Evolutionary conservation across 2,797 vertebrate genomes (phyloP).

Genomic region (Spea hammondii): DNA sequence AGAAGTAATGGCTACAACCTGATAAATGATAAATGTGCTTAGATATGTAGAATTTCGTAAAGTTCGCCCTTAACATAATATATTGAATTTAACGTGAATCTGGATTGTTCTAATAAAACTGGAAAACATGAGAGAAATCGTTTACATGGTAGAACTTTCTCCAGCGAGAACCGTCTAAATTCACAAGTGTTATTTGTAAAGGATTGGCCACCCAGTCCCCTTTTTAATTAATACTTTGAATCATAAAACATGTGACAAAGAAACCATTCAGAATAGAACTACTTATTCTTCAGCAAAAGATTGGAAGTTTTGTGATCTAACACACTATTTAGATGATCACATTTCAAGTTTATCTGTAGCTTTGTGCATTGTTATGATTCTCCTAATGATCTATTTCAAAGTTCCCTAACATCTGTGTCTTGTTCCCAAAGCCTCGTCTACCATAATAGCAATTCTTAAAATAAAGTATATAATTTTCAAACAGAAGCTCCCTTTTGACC

Average conservation of each 20-base stretch:
- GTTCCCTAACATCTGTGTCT: conserved; percentile 19
- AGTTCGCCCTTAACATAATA: too few relatives aligned
- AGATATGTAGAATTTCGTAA: neutral
- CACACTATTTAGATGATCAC: conserved; percentile 15
- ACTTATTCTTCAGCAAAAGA: conserved; percentile 26
- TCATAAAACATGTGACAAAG: neutral
- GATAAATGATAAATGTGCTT: neutral
- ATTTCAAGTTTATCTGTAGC: conserved; percentile 35
- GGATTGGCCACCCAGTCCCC: too few relatives aligned
- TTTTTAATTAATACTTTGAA: neutral
- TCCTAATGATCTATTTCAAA: conserved; percentile 20
- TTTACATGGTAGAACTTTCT: too few relatives aligned
- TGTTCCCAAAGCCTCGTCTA: conserved; percentile 34
- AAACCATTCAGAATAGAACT: conserved; percentile 14
- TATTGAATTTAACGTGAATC: too few relatives aligned
- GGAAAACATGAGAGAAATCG: too few relatives aligned
- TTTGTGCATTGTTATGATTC: conserved; percentile 19
- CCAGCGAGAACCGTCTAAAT: too few relatives aligned
- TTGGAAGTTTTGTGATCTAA: conserved; percentile 5
- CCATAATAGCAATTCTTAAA: conserved; percentile 28
- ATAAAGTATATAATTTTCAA: conserved; percentile 41
- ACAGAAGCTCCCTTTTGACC: conserved; percentile 29
- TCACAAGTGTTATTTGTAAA: too few relatives aligned
- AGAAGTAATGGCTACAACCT: too few relatives aligned
- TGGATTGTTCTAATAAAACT: too few relatives aligned